These are phyloP conservation scores for Neodiprion fabricii DNA, from an alignment of 1,140 invertebrate species.

Conservation along the genomic window DNA sequence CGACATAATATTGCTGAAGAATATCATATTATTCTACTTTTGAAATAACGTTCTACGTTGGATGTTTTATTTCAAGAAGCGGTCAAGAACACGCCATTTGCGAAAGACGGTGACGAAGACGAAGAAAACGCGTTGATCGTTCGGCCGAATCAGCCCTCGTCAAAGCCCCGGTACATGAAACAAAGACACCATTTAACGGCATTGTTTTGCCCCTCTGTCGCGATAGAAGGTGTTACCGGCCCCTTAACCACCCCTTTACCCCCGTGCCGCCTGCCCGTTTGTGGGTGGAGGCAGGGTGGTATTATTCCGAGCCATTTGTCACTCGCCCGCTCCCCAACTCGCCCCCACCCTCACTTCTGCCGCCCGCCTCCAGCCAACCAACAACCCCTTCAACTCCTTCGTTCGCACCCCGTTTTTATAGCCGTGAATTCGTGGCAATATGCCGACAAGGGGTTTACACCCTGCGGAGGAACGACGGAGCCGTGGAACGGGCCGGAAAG, in stretches of 20 bases:
- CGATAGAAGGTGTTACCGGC: constrained; percentile 20
- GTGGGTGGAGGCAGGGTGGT: constrained; percentile 39
- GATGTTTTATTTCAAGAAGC: too few species aligned
- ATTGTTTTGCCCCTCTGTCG: constrained; percentile 35
- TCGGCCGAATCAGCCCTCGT: too few species aligned
- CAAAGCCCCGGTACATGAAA: constrained; percentile 31
- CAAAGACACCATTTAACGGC: constrained; percentile 53
- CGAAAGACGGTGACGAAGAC: too few species aligned
- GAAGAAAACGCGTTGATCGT: too few species aligned
- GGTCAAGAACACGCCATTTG: too few species aligned
- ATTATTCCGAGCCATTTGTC: constrained; percentile 64
- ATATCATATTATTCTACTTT: too few species aligned
- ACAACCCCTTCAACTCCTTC: constrained; percentile 6
- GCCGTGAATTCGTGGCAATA: constrained; percentile 61
- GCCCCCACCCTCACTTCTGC: constrained; percentile 19
- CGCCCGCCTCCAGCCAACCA: constrained; percentile 12
- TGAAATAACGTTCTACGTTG: too few species aligned
- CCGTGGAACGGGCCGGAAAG: background rate
- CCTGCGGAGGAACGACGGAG: constrained; percentile 20
- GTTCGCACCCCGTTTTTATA: constrained; percentile 51
- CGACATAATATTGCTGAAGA: too few species aligned
- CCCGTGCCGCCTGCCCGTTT: background rate
- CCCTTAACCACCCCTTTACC: background rate
- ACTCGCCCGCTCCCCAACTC: constrained; percentile 42
- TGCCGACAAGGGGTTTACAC: constrained; percentile 59